Evolutionary conservation across 92 coral and sea anemone species (phyloP).

Genomic region (Zoanthus solanderi): DNA sequence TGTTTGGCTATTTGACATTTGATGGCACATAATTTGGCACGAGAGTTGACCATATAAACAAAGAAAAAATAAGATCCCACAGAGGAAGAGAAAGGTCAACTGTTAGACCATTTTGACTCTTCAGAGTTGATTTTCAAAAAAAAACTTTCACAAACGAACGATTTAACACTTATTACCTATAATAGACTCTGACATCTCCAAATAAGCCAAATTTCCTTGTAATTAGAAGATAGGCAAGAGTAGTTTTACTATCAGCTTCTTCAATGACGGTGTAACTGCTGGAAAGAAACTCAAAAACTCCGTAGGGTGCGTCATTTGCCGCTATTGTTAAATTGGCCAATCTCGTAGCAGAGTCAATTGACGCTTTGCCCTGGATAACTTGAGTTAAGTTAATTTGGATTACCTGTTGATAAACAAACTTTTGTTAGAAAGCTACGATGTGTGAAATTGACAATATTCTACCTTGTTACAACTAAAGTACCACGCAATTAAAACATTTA

Average conservation of each 20-base stretch:
- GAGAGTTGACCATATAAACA: too few species aligned
- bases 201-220: slow-evolving; percentile 77
- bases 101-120: too few species aligned
- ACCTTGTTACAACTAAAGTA: slow-evolving; percentile 61
- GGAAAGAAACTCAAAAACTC: slow-evolving; percentile 82
- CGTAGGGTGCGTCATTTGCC: slow-evolving; percentile 93
- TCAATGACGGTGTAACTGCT: slow-evolving; percentile 77
- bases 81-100: too few species aligned
- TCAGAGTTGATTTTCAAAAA: too few species aligned
- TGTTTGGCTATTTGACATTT: too few species aligned
- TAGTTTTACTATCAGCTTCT: slow-evolving; percentile 49
- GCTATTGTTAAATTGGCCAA: slow-evolving; percentile 79
- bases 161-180: slow-evolving; percentile 64
- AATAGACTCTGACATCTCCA: slow-evolving; percentile 83
- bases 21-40: too few species aligned
- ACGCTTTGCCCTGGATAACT: slow-evolving; percentile 81
- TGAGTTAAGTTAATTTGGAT: slow-evolving; percentile 72
- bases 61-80: too few species aligned
- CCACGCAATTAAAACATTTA: too few species aligned
- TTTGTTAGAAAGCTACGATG: slow-evolving; percentile 55
- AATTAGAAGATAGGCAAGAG: slow-evolving; percentile 70
- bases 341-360: slow-evolving; percentile 71
- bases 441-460: slow-evolving; percentile 61
- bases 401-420: slow-evolving; percentile 52
- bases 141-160: too few species aligned